These are phyloP conservation scores for Cuculus canorus DNA, from an alignment of 2,797 vertebrate species.

Conservation along the genomic window DNA sequence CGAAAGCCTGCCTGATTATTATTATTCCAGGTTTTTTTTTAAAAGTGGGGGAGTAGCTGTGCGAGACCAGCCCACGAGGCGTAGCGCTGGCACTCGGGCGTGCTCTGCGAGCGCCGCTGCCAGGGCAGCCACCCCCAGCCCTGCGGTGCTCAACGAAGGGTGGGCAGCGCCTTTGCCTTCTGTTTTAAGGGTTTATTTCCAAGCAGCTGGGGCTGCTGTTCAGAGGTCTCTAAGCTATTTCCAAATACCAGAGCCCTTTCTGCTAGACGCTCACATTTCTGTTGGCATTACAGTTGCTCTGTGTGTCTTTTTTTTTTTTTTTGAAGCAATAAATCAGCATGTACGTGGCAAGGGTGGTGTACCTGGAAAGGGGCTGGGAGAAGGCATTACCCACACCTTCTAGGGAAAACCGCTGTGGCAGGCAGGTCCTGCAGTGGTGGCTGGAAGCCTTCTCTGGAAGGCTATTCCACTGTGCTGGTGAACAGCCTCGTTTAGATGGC, in stretches of 20 bases:
- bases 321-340: rapidly evolving
- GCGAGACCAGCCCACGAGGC: background rate
- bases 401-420: background rate
- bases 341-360: background rate
- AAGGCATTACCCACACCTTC: background rate
- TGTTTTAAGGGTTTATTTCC: background rate
- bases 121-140: background rate
- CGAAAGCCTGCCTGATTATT: background rate
- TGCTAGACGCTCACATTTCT: background rate
- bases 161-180: background rate
- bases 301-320: background rate
- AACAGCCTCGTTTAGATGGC: background rate
- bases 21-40: too few species aligned
- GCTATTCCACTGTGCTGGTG: background rate
- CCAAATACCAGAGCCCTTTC: background rate
- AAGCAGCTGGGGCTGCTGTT: background rate
- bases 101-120: background rate
- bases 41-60: background rate
- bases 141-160: background rate
- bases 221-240: background rate
- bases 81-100: background rate
- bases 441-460: background rate
- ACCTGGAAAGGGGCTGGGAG: background rate
- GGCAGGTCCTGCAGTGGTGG: background rate
- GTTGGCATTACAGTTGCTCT: rapidly evolving